Percentiles rank a stretch among this genome's conserved stretches.
These are phyloP conservation scores for Poicephalus meyeri DNA, from an alignment of 2,113 vertebrate genomes.

Conservation along the genomic window DNA sequence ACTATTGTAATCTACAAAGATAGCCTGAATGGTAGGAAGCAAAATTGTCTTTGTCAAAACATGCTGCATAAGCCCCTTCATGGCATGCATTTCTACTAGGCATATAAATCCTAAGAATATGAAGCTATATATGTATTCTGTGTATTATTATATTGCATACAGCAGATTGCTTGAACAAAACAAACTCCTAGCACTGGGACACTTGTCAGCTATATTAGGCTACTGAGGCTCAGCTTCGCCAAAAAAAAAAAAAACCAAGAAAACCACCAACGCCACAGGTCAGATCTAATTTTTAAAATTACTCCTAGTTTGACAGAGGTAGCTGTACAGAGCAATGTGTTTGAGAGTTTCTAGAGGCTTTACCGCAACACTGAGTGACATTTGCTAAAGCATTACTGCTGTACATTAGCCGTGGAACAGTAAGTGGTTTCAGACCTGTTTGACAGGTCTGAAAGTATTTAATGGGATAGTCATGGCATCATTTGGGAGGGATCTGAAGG, in stretches of 20 bases:
- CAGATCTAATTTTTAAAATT: neutral
- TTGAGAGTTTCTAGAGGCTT: neutral
- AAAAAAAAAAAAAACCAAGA: neutral
- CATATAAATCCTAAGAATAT: neutral
- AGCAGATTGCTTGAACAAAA: neutral
- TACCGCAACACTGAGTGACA: neutral
- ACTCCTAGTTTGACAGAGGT: neutral
- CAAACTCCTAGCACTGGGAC: neutral
- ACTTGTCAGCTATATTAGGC: neutral
- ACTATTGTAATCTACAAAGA: neutral
- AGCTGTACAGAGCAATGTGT: neutral
- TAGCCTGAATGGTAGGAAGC: neutral
- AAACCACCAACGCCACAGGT: neutral
- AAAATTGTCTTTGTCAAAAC: neutral
- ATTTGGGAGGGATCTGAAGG: neutral
- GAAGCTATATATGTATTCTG: neutral
- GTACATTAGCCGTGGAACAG: rapidly evolving
- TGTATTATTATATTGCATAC: neutral
- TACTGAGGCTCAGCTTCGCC: neutral
- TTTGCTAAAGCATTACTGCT: neutral
- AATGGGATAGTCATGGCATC: neutral
- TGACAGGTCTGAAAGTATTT: neutral
- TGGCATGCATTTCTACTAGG: neutral
- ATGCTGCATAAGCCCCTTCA: neutral
- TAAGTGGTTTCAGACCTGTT: neutral